Evolutionary conservation across 2,888 invertebrate species (phyloP), one percentile per base, ranked within the genome.

Genomic region (Ischnura elegans): DNA sequence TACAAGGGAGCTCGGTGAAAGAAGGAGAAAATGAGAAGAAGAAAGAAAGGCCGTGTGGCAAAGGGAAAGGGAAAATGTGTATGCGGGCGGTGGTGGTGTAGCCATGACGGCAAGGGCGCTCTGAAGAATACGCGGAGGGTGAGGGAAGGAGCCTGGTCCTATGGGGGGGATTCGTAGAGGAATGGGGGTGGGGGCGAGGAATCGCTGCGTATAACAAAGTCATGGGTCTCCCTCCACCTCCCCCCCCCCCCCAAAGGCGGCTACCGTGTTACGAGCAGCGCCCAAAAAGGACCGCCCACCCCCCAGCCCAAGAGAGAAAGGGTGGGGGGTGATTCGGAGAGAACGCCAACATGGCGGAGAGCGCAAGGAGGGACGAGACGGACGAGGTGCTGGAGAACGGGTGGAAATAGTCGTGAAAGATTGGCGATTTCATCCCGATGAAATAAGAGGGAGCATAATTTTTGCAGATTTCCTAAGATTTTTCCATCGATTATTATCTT

Each of bases 121-220:
- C n/a, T n/a, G 61, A 61, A 36, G 76, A 76, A 13, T 76, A 36
- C 4, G 43, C 55, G n/a, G 43, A n/a, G 16, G 42, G 0, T 47
- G 47, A 36, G 29, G n/a, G 90, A 8, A 6, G 51, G 8, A 16
- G 19, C 6, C 36, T 2, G 29, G n/a, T 51, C 21, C n/a, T n/a
- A n/a, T n/a, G 55, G n/a, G 55, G 3, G 87, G 13, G 13, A 19
- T 3, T 0, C 3, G 36, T 16, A 19, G 21, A 36, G 51, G 8
- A 4, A 5, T 4, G 36, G 6, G 13, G 87, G 25, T 21, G 21
- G 29, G 87, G 16, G n/a, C 51, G 6, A 21, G 36, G 42, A 25
- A 43, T 61, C n/a, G 61, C 90, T 90, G 36, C 51, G 51, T 36
- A 43, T 90, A 90, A 90, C 90, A 90, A 90, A 90, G 90, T 43